A percentile compares a stretch with the other conserved stretches of the same genome.
Evolutionary conservation across 2,113 vertebrate genomes (phyloP).

Genomic region (Illadopsis cleaveri): DNA sequence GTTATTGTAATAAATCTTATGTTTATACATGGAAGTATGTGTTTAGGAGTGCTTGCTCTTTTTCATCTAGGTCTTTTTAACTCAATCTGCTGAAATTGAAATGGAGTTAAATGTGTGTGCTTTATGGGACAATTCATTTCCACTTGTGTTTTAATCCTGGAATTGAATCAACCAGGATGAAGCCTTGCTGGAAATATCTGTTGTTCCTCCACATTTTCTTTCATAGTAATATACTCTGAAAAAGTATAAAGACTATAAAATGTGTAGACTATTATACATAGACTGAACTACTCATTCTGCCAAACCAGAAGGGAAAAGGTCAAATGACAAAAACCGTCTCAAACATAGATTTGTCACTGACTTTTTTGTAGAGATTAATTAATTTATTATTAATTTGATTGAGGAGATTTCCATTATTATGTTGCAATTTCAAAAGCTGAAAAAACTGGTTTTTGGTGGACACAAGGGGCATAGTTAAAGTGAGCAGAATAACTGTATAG

Average conservation of each 20-base stretch:
- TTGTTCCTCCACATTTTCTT: background rate
- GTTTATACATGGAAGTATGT: background rate
- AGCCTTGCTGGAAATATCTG: background rate
- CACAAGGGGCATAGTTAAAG: constrained; percentile 72
- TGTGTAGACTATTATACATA: too few relatives aligned
- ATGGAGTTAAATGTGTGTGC: background rate
- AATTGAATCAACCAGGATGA: background rate
- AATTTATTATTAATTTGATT: background rate
- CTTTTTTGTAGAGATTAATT: background rate
- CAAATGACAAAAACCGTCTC: background rate
- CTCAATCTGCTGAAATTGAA: background rate
- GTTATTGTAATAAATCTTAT: background rate
- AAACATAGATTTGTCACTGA: background rate
- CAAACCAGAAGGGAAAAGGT: background rate
- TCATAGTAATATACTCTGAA: too few relatives aligned
- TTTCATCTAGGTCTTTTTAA: background rate
- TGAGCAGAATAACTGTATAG: constrained; percentile 68
- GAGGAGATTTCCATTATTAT: constrained; percentile 77
- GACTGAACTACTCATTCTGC: background rate
- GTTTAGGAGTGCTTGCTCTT: background rate
- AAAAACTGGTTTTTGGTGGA: constrained; percentile 81
- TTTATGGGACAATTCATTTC: background rate
- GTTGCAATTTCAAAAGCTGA: constrained; percentile 81
- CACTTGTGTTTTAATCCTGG: background rate
- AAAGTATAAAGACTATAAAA: too few relatives aligned